A percentile compares a stretch with the other conserved stretches of the same genome.
Evolutionary conservation across 2,888 invertebrate species (phyloP).

Genomic region (Napeogenes sylphis): DNA sequence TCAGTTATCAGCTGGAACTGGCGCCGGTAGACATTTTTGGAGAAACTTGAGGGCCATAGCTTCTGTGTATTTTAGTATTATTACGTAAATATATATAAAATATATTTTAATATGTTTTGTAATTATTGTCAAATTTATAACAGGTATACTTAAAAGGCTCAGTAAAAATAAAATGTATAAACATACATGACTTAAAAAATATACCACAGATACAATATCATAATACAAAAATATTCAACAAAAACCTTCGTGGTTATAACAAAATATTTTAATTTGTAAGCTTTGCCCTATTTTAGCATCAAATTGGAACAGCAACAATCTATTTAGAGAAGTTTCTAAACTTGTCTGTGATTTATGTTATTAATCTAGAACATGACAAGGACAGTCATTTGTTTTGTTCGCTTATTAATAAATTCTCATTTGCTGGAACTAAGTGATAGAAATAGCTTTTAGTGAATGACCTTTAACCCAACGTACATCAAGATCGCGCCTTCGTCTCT

Average conservation of each 20-base stretch:
- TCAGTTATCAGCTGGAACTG: slow-evolving; percentile 45
- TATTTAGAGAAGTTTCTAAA: slow-evolving; percentile 49
- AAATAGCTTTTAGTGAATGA: slow-evolving; percentile 44
- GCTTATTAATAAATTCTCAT: slow-evolving; percentile 49
- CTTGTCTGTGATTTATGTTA: slow-evolving; percentile 51
- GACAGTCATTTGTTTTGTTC: slow-evolving; percentile 54
- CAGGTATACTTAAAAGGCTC: too few species aligned
- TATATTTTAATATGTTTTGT: too few species aligned
- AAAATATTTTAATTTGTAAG: slow-evolving; percentile 24
- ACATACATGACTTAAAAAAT: too few species aligned
- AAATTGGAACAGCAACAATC: slow-evolving; percentile 46
- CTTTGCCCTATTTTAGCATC: slow-evolving; percentile 39
- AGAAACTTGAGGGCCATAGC: slow-evolving; percentile 35
- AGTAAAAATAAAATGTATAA: too few species aligned
- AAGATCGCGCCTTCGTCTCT: slow-evolving; percentile 29
- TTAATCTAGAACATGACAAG: slow-evolving; percentile 59
- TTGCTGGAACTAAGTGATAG: slow-evolving; percentile 51
- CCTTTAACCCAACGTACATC: slow-evolving; percentile 38
- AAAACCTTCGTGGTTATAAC: slow-evolving; percentile 14
- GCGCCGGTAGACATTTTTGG: slow-evolving; percentile 54
- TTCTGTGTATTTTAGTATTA: not conserved
- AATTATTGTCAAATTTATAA: too few species aligned
- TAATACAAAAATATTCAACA: too few species aligned
- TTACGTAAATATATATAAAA: too few species aligned
- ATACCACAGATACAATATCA: too few species aligned